Conservation (phyloP, 35 echinoderm and acorn worm species). For the Heliocidaris tuberculata region DNA sequence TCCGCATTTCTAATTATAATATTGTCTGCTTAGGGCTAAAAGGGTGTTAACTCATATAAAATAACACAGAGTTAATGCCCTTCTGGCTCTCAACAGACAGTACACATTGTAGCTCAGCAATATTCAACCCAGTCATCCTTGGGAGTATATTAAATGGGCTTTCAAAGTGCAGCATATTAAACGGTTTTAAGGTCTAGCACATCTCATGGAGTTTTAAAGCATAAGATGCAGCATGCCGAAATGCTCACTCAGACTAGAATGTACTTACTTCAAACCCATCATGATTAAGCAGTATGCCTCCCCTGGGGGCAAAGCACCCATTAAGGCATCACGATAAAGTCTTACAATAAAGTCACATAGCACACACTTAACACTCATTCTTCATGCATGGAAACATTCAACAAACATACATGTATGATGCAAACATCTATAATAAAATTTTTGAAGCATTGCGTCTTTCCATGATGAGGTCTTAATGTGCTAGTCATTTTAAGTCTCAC, state of each 20-base stretch:
- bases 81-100: not conserved
- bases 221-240: not conserved
- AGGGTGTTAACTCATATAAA: not conserved
- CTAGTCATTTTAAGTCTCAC: not conserved
- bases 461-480: not conserved
- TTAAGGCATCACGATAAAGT: not conserved
- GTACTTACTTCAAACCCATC: not conserved
- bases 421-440: not conserved
- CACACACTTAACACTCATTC: not conserved
- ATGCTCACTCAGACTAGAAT: not conserved
- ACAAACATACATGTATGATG: not conserved
- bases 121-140: not conserved
- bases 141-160: conserved; percentile 8
- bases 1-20: too few species aligned
- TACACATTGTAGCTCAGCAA: too few species aligned
- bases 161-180: not conserved
- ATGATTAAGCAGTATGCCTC: not conserved
- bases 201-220: not conserved
- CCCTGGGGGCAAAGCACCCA: not conserved
- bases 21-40: not conserved
- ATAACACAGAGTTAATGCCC: not conserved
- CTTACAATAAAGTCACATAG: not conserved
- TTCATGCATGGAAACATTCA: not conserved
- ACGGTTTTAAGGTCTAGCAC: not conserved
- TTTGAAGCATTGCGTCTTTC: not conserved